These are phyloP conservation scores for Marisa cornuarietis DNA, from an alignment of 1,140 invertebrate species.

Conservation along the genomic window DNA sequence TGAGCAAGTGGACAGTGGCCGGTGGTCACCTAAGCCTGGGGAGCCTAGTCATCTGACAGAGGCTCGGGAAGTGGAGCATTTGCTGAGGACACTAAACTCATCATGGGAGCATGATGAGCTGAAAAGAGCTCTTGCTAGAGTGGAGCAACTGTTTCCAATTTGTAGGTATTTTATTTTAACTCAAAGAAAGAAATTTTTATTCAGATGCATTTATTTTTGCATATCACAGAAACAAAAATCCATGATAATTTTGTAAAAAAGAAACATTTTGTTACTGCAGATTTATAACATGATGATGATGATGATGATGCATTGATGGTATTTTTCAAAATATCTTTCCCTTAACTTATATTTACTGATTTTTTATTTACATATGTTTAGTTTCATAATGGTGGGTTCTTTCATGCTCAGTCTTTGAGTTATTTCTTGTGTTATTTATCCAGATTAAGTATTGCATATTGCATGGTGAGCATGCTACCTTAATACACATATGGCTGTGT, in stretches of 20 bases:
- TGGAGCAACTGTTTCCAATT: slow-evolving; percentile 24
- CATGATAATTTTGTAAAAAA: not conserved
- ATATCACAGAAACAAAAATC: not conserved
- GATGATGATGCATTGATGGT: no score
- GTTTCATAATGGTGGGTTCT: no score
- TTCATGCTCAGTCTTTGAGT: no score
- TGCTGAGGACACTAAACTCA: slow-evolving; percentile 22
- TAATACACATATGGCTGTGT: no score
- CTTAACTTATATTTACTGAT: no score
- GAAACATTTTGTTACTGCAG: not conserved
- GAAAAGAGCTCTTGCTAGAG: slow-evolving; percentile 10
- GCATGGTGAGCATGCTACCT: no score
- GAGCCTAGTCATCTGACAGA: slow-evolving; percentile 18
- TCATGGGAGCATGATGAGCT: slow-evolving; percentile 32
- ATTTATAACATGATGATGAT: not conserved
- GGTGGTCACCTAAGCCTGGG: slow-evolving; percentile 28
- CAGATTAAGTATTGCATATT: no score
- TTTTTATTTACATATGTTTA: no score
- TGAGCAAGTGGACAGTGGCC: slow-evolving; percentile 15
- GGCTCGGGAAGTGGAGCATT: slow-evolving; percentile 26
- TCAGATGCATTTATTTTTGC: not conserved
- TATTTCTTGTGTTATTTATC: no score
- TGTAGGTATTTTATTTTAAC: slow-evolving; percentile 9
- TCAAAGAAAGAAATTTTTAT: not conserved
- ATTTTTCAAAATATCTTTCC: no score